phyloP scores from a whole-genome alignment of 2,113 vertebrate genomes.

The Pavo muticus region DNA sequence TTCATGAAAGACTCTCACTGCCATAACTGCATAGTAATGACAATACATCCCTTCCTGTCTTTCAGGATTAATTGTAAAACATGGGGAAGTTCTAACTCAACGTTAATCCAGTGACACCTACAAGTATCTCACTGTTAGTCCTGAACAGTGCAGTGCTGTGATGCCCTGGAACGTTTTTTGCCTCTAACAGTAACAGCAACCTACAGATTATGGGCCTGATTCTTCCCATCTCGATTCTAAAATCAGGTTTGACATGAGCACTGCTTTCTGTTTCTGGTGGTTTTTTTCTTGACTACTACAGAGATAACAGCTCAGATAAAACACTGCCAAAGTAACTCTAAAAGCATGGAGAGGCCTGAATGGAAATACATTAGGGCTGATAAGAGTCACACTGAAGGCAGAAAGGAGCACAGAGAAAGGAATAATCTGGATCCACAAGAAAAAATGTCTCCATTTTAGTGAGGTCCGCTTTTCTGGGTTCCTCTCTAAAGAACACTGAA shows the following conservation, averaged over 20 bases:
- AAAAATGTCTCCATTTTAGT: not conserved
- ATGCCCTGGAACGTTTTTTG: not conserved
- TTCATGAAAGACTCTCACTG: not conserved
- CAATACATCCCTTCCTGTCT: not conserved
- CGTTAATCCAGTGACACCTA: not conserved
- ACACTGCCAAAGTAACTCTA: not conserved
- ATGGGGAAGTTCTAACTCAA: not conserved
- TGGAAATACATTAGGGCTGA: not conserved
- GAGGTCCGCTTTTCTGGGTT: not conserved
- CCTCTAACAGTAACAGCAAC: not conserved
- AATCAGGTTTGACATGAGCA: not conserved
- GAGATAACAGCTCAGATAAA: not conserved
- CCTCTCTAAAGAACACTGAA: conserved; percentile 16
- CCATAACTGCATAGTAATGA: not conserved
- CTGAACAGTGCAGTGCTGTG: not conserved
- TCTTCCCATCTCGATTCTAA: not conserved
- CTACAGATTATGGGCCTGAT: not conserved
- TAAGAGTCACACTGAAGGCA: not conserved
- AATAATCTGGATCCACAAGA: not conserved
- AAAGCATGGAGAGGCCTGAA: not conserved
- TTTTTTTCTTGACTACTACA: not conserved
- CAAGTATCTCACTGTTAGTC: not conserved
- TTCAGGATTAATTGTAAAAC: conserved; percentile 16
- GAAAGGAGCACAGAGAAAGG: not conserved
- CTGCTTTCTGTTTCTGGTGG: not conserved